Base-by-base conservation (phyloP, 2,113 vertebrate genomes). In the Amazona guildingii region DNA sequence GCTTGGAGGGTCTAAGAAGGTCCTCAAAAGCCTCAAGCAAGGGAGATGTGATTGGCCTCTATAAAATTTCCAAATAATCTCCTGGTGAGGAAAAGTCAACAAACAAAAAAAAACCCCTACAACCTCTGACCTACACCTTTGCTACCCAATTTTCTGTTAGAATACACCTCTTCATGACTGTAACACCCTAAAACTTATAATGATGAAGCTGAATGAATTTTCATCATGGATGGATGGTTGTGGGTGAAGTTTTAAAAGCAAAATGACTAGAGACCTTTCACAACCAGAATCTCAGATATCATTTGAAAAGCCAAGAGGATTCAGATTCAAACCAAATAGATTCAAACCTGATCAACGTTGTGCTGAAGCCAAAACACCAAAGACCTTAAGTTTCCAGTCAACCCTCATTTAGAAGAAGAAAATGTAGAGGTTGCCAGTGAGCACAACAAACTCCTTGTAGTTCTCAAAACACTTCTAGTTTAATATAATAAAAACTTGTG, bases 71-170 rank as follows among this genome's bases (percentile, higher is more conserved):
- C 29, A 83, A 95, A 78, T 51, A 72, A 17, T 73, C 15, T 18
- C n/a, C 39, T 49, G 24, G 27, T 68, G 83, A 86, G 79, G 73
- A 95, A 92, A 89, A 95, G 66, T 39, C 64, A 73, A 73, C 1
- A 0, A 94, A 92, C 41, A 73, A 78, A 84, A 86, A 86, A 78
- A 11, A 91, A 67, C 70, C 37, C 37, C 37, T 33, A 31, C 76
- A 90, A n/a, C 69, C 80, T 92, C 80, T 95, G 77, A 64, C 69
- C 92, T 82, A 86, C 39, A 82, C 44, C 46, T 91, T 90, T 68
- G 64, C 76, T 73, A 70, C 59, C 54, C 49, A 48, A 28, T 86
- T 75, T 93, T 92, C 81, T 90, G 39, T 82, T 86, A 88, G 76
- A 84, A 86, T 64, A 54, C 14, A 92, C 9, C 52, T 88, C 39